These are phyloP conservation scores for Batillaria attramentaria DNA, from an alignment of 1,140 invertebrate species.

Conservation along the genomic window DNA sequence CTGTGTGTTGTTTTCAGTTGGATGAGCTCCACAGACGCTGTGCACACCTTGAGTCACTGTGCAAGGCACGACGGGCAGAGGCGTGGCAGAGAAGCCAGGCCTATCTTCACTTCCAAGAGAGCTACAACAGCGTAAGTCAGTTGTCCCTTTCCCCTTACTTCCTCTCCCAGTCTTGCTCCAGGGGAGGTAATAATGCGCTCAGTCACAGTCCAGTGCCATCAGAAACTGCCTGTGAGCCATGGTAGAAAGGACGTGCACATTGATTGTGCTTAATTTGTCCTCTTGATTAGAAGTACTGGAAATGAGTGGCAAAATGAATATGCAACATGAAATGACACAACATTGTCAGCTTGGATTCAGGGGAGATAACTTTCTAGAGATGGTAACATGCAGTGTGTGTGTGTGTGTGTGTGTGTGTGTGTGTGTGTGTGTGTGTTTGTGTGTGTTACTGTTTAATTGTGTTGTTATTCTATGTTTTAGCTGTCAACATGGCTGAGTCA, in stretches of 20 bases:
- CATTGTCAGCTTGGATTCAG: background rate
- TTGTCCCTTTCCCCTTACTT: background rate
- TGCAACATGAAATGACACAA: background rate
- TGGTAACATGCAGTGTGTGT: conserved; percentile 1
- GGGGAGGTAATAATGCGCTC: no score
- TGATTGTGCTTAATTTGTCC: no score
- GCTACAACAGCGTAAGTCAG: conserved; percentile 78
- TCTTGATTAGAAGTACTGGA: no score
- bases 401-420: conserved; percentile 2
- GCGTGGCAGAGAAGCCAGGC: conserved; percentile 80
- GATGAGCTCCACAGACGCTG: conserved; percentile 85
- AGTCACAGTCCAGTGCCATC: background rate
- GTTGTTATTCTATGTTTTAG: conserved; percentile 48
- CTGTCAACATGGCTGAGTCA: conserved; percentile 81
- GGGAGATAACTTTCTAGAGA: no score
- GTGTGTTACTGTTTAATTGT: conserved; percentile 2
- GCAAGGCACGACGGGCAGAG: conserved; percentile 82
- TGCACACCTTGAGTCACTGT: conserved; percentile 78
- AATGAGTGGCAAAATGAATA: background rate
- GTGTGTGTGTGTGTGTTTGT: background rate
- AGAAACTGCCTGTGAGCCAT: background rate
- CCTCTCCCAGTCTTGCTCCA: no score
- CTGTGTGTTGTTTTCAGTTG: conserved; percentile 68
- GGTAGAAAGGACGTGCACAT: no score
- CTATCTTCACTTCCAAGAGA: conserved; percentile 80